phyloP scores from a whole-genome alignment of 2,113 vertebrate genomes.

The Labeo catla region DNA sequence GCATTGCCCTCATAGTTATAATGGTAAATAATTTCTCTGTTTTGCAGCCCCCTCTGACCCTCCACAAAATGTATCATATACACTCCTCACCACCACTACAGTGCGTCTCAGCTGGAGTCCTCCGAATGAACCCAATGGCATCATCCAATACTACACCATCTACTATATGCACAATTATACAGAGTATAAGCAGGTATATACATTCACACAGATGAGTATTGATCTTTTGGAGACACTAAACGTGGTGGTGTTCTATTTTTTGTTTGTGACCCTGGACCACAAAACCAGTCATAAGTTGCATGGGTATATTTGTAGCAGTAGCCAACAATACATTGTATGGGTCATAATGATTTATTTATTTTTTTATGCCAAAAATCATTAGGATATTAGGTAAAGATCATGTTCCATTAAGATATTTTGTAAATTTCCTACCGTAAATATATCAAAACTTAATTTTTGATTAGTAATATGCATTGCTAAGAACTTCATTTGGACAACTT shows the following conservation, averaged over 20 bases:
- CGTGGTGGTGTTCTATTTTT: not conserved
- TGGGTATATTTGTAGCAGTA: too few species aligned
- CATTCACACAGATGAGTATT: not conserved
- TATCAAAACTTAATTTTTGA: too few species aligned
- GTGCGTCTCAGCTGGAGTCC: slow-evolving; percentile 85
- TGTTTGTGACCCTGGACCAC: too few species aligned
- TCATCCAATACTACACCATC: slow-evolving; percentile 62
- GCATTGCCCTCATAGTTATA: not conserved
- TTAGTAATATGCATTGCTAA: too few species aligned
- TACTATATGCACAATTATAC: slow-evolving; percentile 52
- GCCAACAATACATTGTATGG: too few species aligned
- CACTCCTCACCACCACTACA: slow-evolving; percentile 82
- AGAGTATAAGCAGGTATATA: slow-evolving; percentile 35
- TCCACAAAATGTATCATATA: slow-evolving; percentile 81
- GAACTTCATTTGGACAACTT: too few species aligned
- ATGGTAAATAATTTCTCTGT: not conserved
- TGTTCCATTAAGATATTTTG: too few species aligned
- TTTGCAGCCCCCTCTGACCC: slow-evolving; percentile 86
- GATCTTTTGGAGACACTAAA: not conserved
- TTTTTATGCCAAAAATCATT: too few species aligned
- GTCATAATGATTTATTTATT: too few species aligned
- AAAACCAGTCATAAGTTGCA: too few species aligned
- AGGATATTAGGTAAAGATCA: too few species aligned
- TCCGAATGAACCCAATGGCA: slow-evolving; percentile 87
- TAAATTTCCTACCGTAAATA: too few species aligned